These are phyloP conservation scores for Syritta pipiens DNA, from an alignment of 2,888 invertebrate species.

Conservation along the genomic window DNA sequence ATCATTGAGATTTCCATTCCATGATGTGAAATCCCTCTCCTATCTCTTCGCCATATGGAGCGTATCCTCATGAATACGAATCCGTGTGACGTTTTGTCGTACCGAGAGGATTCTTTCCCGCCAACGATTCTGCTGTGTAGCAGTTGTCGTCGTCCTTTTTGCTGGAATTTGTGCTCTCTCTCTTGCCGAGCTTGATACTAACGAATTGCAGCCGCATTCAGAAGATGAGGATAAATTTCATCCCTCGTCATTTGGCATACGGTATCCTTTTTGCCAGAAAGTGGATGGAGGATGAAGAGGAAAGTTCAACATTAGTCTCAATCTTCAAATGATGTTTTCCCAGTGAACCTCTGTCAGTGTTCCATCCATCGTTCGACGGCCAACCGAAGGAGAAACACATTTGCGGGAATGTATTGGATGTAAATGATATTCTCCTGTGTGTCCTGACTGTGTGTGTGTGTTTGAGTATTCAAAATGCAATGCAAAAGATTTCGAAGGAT, in stretches of 20 bases:
- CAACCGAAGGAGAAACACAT: slow-evolving; percentile 1
- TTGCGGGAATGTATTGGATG: slow-evolving; percentile 25
- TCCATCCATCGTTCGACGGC: slow-evolving; percentile 7
- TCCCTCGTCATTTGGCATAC: slow-evolving; percentile 13
- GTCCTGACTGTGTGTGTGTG: neutral
- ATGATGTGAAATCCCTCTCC: slow-evolving; percentile 42
- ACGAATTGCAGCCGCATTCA: slow-evolving; percentile 42
- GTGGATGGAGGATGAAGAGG: neutral
- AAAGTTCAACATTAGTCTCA: slow-evolving; percentile 42
- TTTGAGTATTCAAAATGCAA: slow-evolving; percentile 12
- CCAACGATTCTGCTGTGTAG: too few relatives aligned
- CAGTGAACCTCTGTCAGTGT: slow-evolving; percentile 24
- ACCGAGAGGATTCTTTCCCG: neutral
- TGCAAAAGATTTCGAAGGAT: slow-evolving; percentile 18
- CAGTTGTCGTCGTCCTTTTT: too few relatives aligned
- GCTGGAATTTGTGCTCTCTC: neutral
- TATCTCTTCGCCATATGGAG: slow-evolving; percentile 8
- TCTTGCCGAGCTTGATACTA: slow-evolving; percentile 6
- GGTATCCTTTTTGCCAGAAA: neutral
- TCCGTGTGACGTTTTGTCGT: too few relatives aligned
- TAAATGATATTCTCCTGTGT: slow-evolving; percentile 34
- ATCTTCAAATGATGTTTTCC: slow-evolving; percentile 45
- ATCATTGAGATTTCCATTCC: slow-evolving; percentile 75
- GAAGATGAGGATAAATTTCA: slow-evolving; percentile 27
- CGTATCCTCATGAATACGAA: slow-evolving; percentile 6